phyloP scores from a whole-genome alignment of 2,888 invertebrate species.

The Eutolmus rufibarbis region DNA sequence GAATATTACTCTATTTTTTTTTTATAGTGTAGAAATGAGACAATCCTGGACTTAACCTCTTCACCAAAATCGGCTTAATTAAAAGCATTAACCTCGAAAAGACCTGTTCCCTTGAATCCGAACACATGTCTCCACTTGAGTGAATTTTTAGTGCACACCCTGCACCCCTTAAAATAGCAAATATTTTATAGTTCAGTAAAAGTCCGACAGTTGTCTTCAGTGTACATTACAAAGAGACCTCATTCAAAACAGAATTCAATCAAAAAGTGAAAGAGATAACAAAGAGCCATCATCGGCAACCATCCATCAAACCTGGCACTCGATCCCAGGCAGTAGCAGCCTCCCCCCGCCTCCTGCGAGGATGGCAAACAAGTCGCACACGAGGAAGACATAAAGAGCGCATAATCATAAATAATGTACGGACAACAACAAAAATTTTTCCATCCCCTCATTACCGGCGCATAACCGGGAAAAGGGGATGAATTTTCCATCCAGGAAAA shows the following conservation, averaged over 20 bases:
- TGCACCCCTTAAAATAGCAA: slow-evolving; percentile 17
- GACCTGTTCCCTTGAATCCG: background rate
- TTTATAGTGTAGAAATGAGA: no score
- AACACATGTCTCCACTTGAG: slow-evolving; percentile 25
- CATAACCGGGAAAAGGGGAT: background rate
- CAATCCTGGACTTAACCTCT: no score
- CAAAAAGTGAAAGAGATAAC: slow-evolving; percentile 47
- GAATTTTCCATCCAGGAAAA: background rate
- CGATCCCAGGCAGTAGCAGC: background rate
- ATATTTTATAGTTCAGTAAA: background rate
- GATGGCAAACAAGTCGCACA: slow-evolving; percentile 29
- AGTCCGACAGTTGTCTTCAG: slow-evolving; percentile 47
- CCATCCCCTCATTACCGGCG: slow-evolving; percentile 46
- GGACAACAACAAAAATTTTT: slow-evolving; percentile 45
- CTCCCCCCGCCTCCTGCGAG: background rate
- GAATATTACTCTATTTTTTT: no score
- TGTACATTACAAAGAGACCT: slow-evolving; percentile 40
- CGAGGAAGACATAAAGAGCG: slow-evolving; percentile 42
- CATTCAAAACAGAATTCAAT: slow-evolving; percentile 44
- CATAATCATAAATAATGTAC: slow-evolving; percentile 48
- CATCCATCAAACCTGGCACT: slow-evolving; percentile 45
- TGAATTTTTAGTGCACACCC: background rate
- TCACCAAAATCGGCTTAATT: slow-evolving; percentile 1
- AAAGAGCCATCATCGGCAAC: slow-evolving; percentile 46
- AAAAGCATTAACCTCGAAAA: background rate